phyloP scores from a whole-genome alignment of 2,888 invertebrate genomes.

The Asteroscopus sphinx region DNA sequence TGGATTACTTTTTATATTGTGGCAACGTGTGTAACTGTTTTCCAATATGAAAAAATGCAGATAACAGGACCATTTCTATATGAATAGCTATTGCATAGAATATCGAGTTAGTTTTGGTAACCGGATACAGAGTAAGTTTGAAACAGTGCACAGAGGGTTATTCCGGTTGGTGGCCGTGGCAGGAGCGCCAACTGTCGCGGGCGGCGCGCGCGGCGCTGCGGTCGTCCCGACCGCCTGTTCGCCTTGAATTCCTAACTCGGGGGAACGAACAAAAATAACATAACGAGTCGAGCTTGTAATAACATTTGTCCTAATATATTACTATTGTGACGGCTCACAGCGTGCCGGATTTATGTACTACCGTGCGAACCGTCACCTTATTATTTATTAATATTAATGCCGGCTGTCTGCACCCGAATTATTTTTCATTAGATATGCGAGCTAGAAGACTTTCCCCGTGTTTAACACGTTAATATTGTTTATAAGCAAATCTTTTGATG shows the following conservation, averaged over 20 bases:
- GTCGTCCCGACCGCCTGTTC: slow-evolving; percentile 58
- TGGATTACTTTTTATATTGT: slow-evolving; percentile 1
- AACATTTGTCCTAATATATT: slow-evolving; percentile 89
- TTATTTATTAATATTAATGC: slow-evolving; percentile 87
- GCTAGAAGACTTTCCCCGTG: slow-evolving; percentile 63
- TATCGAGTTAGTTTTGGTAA: slow-evolving; percentile 9
- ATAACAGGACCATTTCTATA: background rate
- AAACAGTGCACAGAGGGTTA: slow-evolving; percentile 33
- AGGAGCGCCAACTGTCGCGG: slow-evolving; percentile 45
- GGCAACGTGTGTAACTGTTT: background rate
- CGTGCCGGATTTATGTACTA: slow-evolving; percentile 82
- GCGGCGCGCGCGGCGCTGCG: slow-evolving; percentile 37
- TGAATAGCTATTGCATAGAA: slow-evolving; percentile 6
- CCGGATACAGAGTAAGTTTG: slow-evolving; percentile 17
- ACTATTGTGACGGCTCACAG: slow-evolving; percentile 85
- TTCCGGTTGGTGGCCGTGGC: slow-evolving; percentile 34
- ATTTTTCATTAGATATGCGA: slow-evolving; percentile 81
- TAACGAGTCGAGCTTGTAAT: slow-evolving; percentile 86
- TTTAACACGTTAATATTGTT: slow-evolving; percentile 72
- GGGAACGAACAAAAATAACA: slow-evolving; percentile 86
- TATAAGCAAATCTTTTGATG: slow-evolving; percentile 76
- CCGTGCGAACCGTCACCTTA: slow-evolving; percentile 84
- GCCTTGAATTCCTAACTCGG: slow-evolving; percentile 72
- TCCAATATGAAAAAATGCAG: background rate
- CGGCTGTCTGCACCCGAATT: slow-evolving; percentile 79